Conservation (phyloP, 2,888 invertebrate genomes). For the Pachycephus smyrnensis region DNA sequence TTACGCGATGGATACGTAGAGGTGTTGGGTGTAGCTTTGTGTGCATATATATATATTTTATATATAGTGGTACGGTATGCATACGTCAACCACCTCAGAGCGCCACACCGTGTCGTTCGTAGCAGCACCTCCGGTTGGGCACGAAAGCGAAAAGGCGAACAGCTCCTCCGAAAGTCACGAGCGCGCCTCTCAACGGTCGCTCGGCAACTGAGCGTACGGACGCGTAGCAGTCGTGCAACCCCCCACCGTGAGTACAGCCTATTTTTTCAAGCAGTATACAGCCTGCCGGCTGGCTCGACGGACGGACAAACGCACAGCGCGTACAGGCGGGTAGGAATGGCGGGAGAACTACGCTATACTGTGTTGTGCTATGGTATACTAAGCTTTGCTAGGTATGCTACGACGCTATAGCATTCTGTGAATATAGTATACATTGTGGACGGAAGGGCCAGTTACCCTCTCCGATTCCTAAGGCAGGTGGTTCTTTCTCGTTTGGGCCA, state of each 20-base stretch:
- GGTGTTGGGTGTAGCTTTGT: too few species aligned
- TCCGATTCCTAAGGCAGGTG: conserved; percentile 53
- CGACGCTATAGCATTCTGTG: background rate
- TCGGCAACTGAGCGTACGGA: conserved; percentile 65
- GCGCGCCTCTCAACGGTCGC: conserved; percentile 63
- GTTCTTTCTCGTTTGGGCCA: conserved; percentile 57
- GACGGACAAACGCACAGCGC: background rate
- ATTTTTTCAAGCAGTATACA: conserved; percentile 32
- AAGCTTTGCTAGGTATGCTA: background rate
- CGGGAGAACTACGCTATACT: background rate
- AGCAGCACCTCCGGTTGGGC: background rate
- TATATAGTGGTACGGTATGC: background rate
- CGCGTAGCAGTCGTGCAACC: conserved; percentile 54
- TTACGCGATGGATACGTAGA: background rate
- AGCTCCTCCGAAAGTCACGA: conserved; percentile 28
- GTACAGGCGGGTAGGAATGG: background rate
- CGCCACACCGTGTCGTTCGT: background rate
- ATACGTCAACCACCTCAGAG: background rate
- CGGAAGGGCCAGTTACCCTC: background rate
- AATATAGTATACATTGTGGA: background rate
- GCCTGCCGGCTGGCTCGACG: conserved; percentile 8
- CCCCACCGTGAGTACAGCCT: conserved; percentile 45
- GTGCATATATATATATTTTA: too few species aligned
- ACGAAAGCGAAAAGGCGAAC: background rate
- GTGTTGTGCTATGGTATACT: background rate